Percentiles rank a stretch among this genome's conserved stretches.
Evolutionary conservation across 2,888 invertebrate genomes (phyloP).

Genomic region (Gisinianus flammeolus): DNA sequence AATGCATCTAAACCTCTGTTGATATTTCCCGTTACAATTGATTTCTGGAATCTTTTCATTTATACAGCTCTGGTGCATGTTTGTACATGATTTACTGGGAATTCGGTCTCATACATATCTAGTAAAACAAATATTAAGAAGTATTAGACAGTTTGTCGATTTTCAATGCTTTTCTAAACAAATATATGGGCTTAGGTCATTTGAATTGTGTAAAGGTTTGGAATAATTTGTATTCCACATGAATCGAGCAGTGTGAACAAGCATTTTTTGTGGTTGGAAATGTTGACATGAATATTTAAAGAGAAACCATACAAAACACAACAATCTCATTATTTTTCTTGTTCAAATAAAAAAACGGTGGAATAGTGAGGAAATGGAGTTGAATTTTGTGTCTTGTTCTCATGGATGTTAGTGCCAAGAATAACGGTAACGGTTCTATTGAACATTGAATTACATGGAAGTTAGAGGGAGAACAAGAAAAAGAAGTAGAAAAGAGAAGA

Average conservation of each 20-base stretch:
- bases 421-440: background rate
- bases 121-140: slow-evolving; percentile 10
- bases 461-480: background rate
- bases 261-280: background rate
- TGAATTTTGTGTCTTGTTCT: slow-evolving; percentile 1
- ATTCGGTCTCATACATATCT: background rate
- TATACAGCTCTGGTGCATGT: too few species aligned
- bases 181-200: too few species aligned
- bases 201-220: background rate
- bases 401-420: slow-evolving; percentile 4
- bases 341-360: background rate
- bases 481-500: background rate
- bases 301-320: background rate
- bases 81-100: too few species aligned
- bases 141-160: too few species aligned
- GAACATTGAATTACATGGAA: background rate
- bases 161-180: too few species aligned
- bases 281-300: background rate
- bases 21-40: too few species aligned
- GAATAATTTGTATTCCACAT: background rate
- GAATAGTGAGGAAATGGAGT: background rate
- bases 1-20: too few species aligned
- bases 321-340: background rate
- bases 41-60: too few species aligned
- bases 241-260: background rate